Base-by-base conservation (phyloP, 2,113 vertebrate genomes). In the Struthidea cinerea region DNA sequence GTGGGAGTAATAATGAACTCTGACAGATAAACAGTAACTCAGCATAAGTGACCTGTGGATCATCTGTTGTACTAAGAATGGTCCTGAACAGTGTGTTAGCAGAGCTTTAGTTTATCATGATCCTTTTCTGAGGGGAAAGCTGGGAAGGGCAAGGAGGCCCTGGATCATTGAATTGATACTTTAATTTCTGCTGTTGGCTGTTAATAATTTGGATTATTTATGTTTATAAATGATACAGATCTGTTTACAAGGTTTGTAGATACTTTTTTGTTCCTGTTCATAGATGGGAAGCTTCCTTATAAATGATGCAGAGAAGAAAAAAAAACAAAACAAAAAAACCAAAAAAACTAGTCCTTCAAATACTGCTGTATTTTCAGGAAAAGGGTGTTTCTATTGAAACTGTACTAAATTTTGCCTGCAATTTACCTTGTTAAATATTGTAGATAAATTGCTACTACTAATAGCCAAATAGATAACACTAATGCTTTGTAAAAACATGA, bases 181-280 rank as follows among this genome's bases (percentile, higher is more conserved):
- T 98, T 98, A 96, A 98, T 99, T 99, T 99, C 98, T 99, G 98
- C 98, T 98, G 99, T 99, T 98, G 98, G 99, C 99, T 99, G 99
- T 99, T 99, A 99, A 99, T 99, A 99, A 99, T 99, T 99, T 99
- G 98, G 99, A 99, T 99, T 99, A 99, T 99, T 99, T 99, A 99
- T 99, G 99, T 99, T 99, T 98, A 98, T 98, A 98, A 98, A 98
- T 99, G 98, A 99, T 99, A 98, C 99, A 99, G 99, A 99, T 99
- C 99, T 99, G 99, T 99, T 99, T 99, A 99, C 99, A 99, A 99
- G 99, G 99, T 99, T 99, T 99, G 99, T 99, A 99, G 99, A 99
- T 99, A 99, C 99, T 99, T 98, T 99, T 99, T 99, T 98, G 98
- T 98, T 99, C 99, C 98, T 99, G 98, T 99, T 99, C 98, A 98